Conservation (phyloP, 2,888 invertebrate species). For the Cyaniris semiargus region DNA sequence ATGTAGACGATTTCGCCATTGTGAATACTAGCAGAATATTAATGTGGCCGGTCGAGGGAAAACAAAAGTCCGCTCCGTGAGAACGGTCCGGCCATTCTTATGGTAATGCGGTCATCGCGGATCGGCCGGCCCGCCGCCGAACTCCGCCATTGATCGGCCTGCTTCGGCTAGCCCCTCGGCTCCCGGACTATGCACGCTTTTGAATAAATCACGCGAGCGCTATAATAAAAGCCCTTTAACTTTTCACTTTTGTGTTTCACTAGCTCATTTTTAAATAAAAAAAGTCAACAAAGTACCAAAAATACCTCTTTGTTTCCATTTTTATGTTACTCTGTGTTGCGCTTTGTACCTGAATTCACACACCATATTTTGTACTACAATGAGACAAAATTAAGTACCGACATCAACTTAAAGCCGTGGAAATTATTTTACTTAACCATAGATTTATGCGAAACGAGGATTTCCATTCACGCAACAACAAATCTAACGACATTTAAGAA, state of each 20-base stretch:
- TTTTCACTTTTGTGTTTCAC: constrained; percentile 20
- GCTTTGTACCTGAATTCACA: constrained; percentile 5
- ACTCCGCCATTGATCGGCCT: constrained; percentile 55
- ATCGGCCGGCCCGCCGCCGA: constrained; percentile 57
- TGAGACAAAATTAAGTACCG: not conserved
- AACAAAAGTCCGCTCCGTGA: constrained; percentile 60
- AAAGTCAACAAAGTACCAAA: not conserved
- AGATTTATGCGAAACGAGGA: not conserved
- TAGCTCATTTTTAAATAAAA: constrained; percentile 3
- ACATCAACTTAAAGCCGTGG: not conserved
- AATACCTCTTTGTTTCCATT: constrained; percentile 17
- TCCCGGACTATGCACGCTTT: constrained; percentile 45
- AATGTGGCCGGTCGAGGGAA: constrained; percentile 46
- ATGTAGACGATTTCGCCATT: constrained; percentile 33
- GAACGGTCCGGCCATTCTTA: constrained; percentile 65
- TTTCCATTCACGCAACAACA: not conserved
- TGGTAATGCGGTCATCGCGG: constrained; percentile 68
- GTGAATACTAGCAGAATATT: constrained; percentile 43
- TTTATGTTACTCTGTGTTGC: not conserved
- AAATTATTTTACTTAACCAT: not conserved
- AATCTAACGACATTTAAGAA: not conserved
- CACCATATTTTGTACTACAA: not conserved
- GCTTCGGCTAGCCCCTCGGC: constrained; percentile 53
- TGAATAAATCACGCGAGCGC: constrained; percentile 33
- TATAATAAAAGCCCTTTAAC: constrained; percentile 29